Evolutionary conservation across 2,797 vertebrate species (phyloP), one percentile per base, ranked within the genome.

Genomic region (Sebastes iracundus): DNA sequence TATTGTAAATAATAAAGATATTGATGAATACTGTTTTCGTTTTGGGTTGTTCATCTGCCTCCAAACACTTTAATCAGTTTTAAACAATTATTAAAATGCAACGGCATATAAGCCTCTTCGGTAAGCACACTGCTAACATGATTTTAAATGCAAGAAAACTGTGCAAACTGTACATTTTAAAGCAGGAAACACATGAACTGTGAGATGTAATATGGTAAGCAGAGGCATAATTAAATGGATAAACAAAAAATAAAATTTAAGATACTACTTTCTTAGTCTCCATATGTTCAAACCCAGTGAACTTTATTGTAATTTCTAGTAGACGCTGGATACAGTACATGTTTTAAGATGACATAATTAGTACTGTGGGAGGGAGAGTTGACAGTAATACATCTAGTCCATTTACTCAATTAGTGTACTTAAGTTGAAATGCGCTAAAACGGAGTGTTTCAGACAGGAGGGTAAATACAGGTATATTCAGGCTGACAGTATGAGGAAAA

Each of bases 1-100:
- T 98, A 97, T 97, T 98, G 97, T 99, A 98, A 97, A 98, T 99
- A 98, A 97, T 97, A 96, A 95, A 96, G 94, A 91, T 93, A 93
- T 95, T 96, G 93, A 94, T 93, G 88, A 92, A 90, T 91, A 91
- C 68, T 76, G 69, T 71, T 67, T 46, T 55, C 3, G 60, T 77
- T 68, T 60, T 81, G 25, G 69, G 18, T 80, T 56, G 16, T 65
- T 71, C 0, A 14, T 63, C 23, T 62, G 74, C 25, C n/a, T 56
- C 12, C 4, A 10, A 66, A 66, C 16, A 52, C 16, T 56, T 78
- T 2, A 53, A 32, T n/a, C 9, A n/a, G 0, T 38, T 67, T n/a
- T 22, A 30, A 67, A 52, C 11, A 30, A n/a, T 30, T 52, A 67
- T 66, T 52, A 13, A 66, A 28, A 49, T 64, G 12, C 42, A n/a